Base-by-base conservation (phyloP, 1,140 invertebrate genomes). In the Drosophila pseudoananassae region DNA sequence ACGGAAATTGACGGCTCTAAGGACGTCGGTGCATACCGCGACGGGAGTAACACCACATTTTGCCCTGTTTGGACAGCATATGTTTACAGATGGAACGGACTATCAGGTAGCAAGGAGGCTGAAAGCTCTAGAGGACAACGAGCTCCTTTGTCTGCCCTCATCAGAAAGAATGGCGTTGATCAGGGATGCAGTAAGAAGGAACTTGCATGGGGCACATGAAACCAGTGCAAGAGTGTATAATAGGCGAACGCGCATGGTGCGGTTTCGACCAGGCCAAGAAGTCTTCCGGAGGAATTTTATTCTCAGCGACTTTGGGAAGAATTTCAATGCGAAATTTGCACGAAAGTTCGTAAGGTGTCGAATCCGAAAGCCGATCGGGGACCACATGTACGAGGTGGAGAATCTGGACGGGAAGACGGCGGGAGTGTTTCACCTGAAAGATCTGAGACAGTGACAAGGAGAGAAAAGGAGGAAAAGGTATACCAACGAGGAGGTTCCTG, bases 301-400 rank as follows among this genome's bases (percentile, higher is more conserved):
- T 0, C 10, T 40, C 3, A 60, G 57, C 12, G 46, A 51, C 17
- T 60, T 57, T 36, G 10, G 20, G 1, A 51, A 60, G 20, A 60
- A 43, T n/a, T 25, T 60, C 5, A 51, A 60, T 9, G 46, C 20
- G 0, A 60, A 60, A 47, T 60, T 60, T n/a, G 17, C 46, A 12
- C 4, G 57, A 1, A 60, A 51, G 7, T 36, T 27, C 12, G 1
- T 60, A 1, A 36, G 17, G 9, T 36, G 29, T 10, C 23, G 46
- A 10, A 40, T 59, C 2, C 29, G 15, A 3, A 50, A 23, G 25
- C 25, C 25, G 0, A 27, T 27, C 25, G 25, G 25, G 5, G 25
- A 27, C 5, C 5, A 59, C 7, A 50, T 50, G 56, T 59, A 50
- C 6, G 45, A 49, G 15, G n/a, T 50, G 40, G 55, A n/a, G 23